Evolutionary conservation across 2,888 invertebrate genomes (phyloP), one percentile per base, ranked within the genome.

Genomic region (Dasysyrphus albostriatus): DNA sequence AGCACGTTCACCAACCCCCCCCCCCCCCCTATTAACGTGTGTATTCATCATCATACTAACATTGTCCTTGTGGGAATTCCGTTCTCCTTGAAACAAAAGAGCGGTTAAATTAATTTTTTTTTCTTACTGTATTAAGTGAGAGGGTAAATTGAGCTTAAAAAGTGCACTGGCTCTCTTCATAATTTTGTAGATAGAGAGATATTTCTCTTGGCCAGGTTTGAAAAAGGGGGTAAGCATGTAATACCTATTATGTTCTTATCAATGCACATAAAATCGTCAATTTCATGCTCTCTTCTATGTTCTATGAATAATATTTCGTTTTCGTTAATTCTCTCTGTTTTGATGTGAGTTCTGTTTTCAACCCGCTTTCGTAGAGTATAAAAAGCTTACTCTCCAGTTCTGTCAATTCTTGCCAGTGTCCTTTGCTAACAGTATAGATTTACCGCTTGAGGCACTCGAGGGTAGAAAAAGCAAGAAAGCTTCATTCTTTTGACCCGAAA

Each of bases 401-500:
- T 56, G 58, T 75, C 19, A 58, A 72, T 54, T 78, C 74, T 58
- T 56, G 37, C 29, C n/a, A 69, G 74, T 82, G 75, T 82, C 81
- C 82, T 78, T 77, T 87, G 54, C 37, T 61, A 74, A 8, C 74
- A 58, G 74, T 47, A 47, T 16, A 58, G 74, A 39, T 61, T 78
- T 24, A 70, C 63, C 47, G 69, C 74, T 77, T 67, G 9, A 59
- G 37, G 29, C 32, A 42, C 61, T 65, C 12, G 65, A 63, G 82
- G 78, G 75, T 67, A 51, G 78, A 8, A 72, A 83, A 83, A 54
- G 49, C 39, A 39, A 69, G 24, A 69, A 69, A 87, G 87, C 87
- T 87, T 83, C 24, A n/a, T 79, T 83, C 78, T 83, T 83, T 87
- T 87, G 87, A 87, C 87, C 87, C 79, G 87, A 87, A 87, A 87